Percentiles rank a stretch among this genome's conserved stretches.
phyloP scores from a whole-genome alignment of 2,113 vertebrate species.

The Lasiurus cinereus region DNA sequence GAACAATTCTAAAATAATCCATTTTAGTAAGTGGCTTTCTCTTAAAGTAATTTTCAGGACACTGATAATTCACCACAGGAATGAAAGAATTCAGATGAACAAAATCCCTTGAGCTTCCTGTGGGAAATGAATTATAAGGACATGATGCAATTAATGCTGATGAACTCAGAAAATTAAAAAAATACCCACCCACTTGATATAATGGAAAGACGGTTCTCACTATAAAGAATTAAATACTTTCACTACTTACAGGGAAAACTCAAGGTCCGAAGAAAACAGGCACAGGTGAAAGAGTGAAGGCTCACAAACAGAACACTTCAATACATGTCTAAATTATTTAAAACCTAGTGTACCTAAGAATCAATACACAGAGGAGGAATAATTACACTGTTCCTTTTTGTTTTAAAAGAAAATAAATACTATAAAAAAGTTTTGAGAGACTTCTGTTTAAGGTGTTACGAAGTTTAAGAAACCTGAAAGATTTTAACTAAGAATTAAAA shows the following conservation, averaged over 20 bases:
- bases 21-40: not conserved
- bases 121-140: not conserved
- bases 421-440: not conserved
- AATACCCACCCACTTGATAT: not conserved
- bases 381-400: not conserved
- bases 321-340: constrained; percentile 4
- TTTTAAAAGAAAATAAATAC: constrained; percentile 5
- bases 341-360: not conserved
- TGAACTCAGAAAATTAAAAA: constrained; percentile 16
- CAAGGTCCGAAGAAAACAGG: not conserved
- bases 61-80: not conserved
- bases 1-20: constrained; percentile 26
- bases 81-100: not conserved
- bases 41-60: not conserved
- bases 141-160: not conserved
- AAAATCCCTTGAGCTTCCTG: not conserved
- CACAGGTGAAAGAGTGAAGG: not conserved
- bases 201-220: not conserved
- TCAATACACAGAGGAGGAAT: not conserved
- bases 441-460: not conserved
- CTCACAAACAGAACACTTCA: not conserved
- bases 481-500: constrained; percentile 46
- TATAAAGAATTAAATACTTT: constrained; percentile 4
- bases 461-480: constrained; percentile 25
- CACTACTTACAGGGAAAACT: not conserved